Evolutionary conservation across 2,888 invertebrate genomes (phyloP), one percentile per base, ranked within the genome.

Genomic region (Periphyllus acericola): DNA sequence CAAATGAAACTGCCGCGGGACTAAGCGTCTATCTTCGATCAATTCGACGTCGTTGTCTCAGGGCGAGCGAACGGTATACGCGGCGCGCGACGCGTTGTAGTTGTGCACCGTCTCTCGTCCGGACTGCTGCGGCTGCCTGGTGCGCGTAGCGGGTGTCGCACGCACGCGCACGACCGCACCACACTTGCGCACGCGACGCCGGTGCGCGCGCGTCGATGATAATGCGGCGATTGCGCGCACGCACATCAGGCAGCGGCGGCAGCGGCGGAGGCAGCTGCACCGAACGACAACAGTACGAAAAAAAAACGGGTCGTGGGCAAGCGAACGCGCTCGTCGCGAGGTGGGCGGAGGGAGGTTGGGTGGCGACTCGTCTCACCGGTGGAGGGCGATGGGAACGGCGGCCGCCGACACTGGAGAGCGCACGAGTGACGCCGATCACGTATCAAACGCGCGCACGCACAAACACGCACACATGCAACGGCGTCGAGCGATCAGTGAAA

Each of bases 21-120:
- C 32, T 25, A 60, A 79, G 32, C 79, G 79, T 79, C 79, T 79
- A 55, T 79, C 60, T 60, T 79, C 79, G 34, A 79, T 60, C 79
- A 32, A 32, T 76, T 76, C 46, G 29, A 4, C 11, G 52, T 55
- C 21, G 52, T 55, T 46, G 76, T 5, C n/a, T 46, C 21, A 21
- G 60, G 21, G 60, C 25, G 60, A 21, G 60, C 60, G 60, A 60
- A 3, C 60, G 25, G 25, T 8, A 21, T 14, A 60, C 60, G 60
- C 6, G 21, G 25, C 32, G 79, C 55, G 55, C 25, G 55, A 34
- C 14, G 34, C 21, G n/a, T 55, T 21, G 14, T 55, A 1, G 17
- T 21, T 19, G 52, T 79, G 55, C 55, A 79, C 79, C 32, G 55
- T 79, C 25, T 60, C 55, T 60, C 60, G 79, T 55, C 79, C 79